Conservation (phyloP, 2,113 vertebrate genomes). For the Cyphomyrus discorhynchus region DNA sequence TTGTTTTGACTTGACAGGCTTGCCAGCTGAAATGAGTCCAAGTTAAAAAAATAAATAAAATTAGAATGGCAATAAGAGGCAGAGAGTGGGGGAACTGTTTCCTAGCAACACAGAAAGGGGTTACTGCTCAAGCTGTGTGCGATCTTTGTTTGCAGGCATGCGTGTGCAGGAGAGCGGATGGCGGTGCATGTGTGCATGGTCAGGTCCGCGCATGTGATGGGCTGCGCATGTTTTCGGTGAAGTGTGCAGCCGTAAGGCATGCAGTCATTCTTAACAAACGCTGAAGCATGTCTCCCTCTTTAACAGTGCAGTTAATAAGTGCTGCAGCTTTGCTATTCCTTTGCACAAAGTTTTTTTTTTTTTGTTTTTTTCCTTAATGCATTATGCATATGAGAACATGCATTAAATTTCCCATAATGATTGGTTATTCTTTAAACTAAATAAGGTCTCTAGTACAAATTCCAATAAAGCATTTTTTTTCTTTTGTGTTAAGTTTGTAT, state of each 20-base stretch:
- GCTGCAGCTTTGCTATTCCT: not conserved
- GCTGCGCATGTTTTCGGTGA: not conserved
- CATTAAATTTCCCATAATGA: not conserved
- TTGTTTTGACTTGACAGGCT: not conserved
- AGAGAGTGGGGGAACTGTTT: slow-evolving; percentile 50
- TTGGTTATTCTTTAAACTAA: not conserved
- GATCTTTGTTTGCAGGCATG: slow-evolving; percentile 16
- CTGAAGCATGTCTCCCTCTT: not conserved
- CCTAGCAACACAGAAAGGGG: slow-evolving; percentile 66
- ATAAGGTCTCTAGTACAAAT: not conserved
- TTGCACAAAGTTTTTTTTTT: not conserved
- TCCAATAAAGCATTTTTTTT: not conserved
- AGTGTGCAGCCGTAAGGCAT: not conserved
- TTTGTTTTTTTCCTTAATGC: not conserved
- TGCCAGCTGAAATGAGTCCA: slow-evolving; percentile 12
- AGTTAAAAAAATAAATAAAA: slow-evolving; percentile 43
- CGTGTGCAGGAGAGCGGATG: slow-evolving; percentile 11
- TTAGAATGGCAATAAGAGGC: slow-evolving; percentile 47
- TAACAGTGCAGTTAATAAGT: not conserved
- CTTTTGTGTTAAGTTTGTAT: not conserved
- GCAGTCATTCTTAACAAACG: not conserved
- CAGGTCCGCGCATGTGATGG: not conserved
- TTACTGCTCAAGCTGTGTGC: slow-evolving; percentile 41
- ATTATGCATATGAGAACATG: not conserved
- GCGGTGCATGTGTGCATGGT: not conserved